Conservation (phyloP, 2,888 invertebrate species). For the Troglohyphantes excavatus region DNA sequence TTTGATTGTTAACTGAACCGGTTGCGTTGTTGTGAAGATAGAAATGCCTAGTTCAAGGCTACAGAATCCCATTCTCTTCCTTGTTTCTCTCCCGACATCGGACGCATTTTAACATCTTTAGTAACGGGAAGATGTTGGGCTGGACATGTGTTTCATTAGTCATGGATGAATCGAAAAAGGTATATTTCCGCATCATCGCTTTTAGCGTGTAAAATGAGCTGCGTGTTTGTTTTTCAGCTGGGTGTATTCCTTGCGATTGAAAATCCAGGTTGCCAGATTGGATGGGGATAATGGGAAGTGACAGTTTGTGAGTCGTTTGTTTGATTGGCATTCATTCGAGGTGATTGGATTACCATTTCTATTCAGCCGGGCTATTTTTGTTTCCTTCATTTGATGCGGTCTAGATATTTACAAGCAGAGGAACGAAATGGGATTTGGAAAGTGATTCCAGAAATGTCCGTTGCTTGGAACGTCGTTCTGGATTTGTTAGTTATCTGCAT, state of each 20-base stretch:
- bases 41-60: conserved; percentile 9
- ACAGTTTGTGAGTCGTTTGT: too few relatives aligned
- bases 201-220: background rate
- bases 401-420: too few relatives aligned
- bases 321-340: background rate
- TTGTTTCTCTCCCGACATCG: background rate
- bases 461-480: too few relatives aligned
- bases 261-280: background rate
- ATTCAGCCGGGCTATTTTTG: too few relatives aligned
- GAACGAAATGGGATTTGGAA: too few relatives aligned
- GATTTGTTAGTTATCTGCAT: too few relatives aligned
- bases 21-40: conserved; percentile 3
- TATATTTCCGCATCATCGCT: background rate
- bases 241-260: background rate
- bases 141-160: background rate
- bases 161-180: background rate
- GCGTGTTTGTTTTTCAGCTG: background rate
- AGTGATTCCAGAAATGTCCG: too few relatives aligned
- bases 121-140: too few relatives aligned
- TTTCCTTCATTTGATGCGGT: too few relatives aligned
- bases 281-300: background rate
- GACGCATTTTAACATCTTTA: background rate
- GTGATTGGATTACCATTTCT: background rate
- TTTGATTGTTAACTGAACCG: conserved; percentile 2
- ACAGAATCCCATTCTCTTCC: background rate